Evolutionary conservation across 2,888 invertebrate species (phyloP), one percentile per base, ranked within the genome.

Genomic region (Pseudococcus viburni): DNA sequence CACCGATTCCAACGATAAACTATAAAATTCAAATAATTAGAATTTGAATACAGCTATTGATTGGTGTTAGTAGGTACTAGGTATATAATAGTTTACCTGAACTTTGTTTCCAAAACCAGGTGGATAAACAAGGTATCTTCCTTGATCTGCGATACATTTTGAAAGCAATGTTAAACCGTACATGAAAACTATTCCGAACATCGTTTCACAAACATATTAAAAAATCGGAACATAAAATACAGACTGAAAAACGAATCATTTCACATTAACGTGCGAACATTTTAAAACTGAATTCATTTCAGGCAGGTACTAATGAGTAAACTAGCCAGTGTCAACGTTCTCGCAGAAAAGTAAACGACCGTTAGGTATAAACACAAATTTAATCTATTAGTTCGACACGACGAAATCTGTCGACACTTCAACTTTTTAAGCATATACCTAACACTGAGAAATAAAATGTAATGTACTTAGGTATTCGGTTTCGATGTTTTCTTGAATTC

Each of bases 1-100:
- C 92, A 91, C 95, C 95, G 89, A 95, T 92, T 90, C 95, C 95
- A 86, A 94, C 93, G 90, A 95, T 94, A 90, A 95, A 93, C 95
- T 95, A 33, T 33, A 91, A 15, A n/a, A 39, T 68, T 33, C 7
- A 42, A 86, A 59, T 22, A 46, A 42, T 64, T 22, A 8, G 7
- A 64, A 19, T 64, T 22, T 19, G 7, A 15, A 59, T 59, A 59
- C 5, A 7, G n/a, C 3, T 64, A 22, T 8, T 8, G 3, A 26
- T 3, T 12, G 73, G 73, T 19, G 26, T 33, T 17, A 19, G 17
- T 86, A 17, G 19, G 68, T n/a, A n/a, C n/a, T 51, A 59, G 15
- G 86, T n/a, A n/a, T 46, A 19, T 8, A 42, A 11, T 68, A 2
- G 15, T n/a, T 6, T 88, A 88, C 88, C 55, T 88, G 88, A 39